Base-by-base conservation (phyloP, 2,888 invertebrate species). In the Scaptomyza caliginosa region DNA sequence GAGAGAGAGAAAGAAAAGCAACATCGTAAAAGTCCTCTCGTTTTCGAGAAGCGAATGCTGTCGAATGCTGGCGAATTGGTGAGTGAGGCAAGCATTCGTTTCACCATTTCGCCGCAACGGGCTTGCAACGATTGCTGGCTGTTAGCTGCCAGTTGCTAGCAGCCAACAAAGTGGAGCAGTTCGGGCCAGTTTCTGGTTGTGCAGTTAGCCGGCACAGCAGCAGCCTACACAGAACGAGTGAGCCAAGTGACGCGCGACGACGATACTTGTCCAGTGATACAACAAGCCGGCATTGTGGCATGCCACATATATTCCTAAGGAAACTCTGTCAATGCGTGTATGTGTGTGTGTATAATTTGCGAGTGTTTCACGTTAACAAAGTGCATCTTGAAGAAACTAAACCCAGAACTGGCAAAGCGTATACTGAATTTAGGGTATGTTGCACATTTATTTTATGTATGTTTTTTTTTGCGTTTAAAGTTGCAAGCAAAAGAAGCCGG, bases 131-230 rank as follows among this genome's bases (percentile, higher is more conserved):
- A 67, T 39, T 51, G 65, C 51, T 52, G 62, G 54, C 45, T 51
- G 67, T 42, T 54, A 67, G 54, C 58, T 56, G 83, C 48, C 77
- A 82, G 81, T 82, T 69, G 79, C 70, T 76, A 82, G 68, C 56
- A 62, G 68, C 71, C 77, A 85, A 82, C 83, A 83, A 77, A 74
- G 77, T 78, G 76, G 73, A 76, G 50, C 86, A 82, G 86, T 81
- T 81, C 78, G 66, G 69, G 67, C 67, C 63, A 57, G 57, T 32
- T 54, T 58, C 30, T 74, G 43, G 62, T 48, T 48, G 60, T 67
- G 46, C 59, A 60, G 21, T 51, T 43, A 71, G 62, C 77, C 74
- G 77, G 71, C 80, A 56, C 50, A 62, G 51, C 69, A 52, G 56
- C 38, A 46, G 13, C 13, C 13, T 32, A 32, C 32, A 13, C 32